phyloP scores from a whole-genome alignment of 2,797 vertebrate species.

The Sebastes goodei region DNA sequence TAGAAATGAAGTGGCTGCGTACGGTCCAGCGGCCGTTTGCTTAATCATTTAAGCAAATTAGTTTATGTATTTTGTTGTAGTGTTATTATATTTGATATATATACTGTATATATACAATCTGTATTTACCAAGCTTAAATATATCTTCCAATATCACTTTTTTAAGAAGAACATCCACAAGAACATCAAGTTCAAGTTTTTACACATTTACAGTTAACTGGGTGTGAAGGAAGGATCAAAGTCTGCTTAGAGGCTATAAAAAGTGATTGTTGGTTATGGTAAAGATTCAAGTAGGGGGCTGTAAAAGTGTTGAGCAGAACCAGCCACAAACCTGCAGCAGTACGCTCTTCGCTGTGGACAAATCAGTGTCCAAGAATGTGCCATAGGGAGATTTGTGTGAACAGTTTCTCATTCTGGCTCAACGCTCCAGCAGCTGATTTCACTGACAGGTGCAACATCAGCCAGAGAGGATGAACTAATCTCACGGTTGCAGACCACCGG shows the following conservation, averaged over 20 bases:
- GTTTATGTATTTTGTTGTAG: background rate
- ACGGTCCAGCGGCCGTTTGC: background rate
- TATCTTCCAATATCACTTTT: background rate
- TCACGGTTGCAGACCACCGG: slow-evolving; percentile 28
- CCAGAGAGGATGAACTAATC: slow-evolving; percentile 37
- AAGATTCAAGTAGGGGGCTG: background rate
- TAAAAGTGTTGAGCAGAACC: background rate
- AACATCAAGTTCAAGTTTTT: background rate
- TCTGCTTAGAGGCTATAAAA: background rate
- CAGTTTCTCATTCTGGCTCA: slow-evolving; percentile 13
- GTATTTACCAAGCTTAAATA: background rate
- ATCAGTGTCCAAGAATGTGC: slow-evolving; percentile 7
- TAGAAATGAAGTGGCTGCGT: background rate
- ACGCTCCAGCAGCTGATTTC: slow-evolving; percentile 18
- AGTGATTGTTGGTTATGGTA: background rate
- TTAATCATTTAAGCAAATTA: background rate
- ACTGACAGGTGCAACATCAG: slow-evolving; percentile 31
- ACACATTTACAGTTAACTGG: background rate
- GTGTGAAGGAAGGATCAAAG: background rate
- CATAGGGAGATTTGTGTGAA: slow-evolving; percentile 22
- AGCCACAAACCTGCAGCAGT: slow-evolving; percentile 5
- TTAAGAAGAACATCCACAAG: background rate
- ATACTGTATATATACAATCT: background rate
- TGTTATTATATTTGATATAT: background rate
- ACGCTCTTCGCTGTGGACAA: background rate